Evolutionary conservation across 2,888 invertebrate species (phyloP), one percentile per base, ranked within the genome.

Genomic region (Cataglyphis livida): DNA sequence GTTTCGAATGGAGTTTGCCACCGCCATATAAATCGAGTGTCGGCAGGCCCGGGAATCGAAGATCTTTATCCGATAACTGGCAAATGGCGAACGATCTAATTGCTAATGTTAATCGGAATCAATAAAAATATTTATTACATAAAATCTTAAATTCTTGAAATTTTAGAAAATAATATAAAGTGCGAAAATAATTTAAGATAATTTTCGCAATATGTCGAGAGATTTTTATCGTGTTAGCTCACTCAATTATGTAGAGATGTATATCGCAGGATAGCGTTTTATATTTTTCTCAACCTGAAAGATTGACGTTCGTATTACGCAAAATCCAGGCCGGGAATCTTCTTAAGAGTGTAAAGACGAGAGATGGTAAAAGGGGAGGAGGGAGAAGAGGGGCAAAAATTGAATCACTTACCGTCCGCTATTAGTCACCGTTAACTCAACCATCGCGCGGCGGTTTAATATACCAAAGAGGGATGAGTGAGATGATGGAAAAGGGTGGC

Each of bases 371-470:
- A 51, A n/a, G 18, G 0, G 44, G 44, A 15, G 48, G 48, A 18
- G 18, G 1, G n/a, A n/a, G n/a, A n/a, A n/a, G 7, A 7, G n/a
- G n/a, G 48, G 21, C 65, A 79, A 84, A 70, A 86, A 84, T 87
- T 83, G 85, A 87, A 85, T 84, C 73, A 82, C 70, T 83, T 82
- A 41, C 75, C 65, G 32, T 21, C n/a, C 48, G 62, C 75, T 84
- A 89, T 89, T 89, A 89, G 86, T 85, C 89, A 81, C 57, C 82
- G 83, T 81, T 87, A 84, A 59, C 48, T 76, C 71, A 78, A 84
- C 84, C 71, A 83, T 83, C 87, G 87, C 79, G 61, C 79, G 61
- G 65, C 51, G 82, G 83, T 73, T 83, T 84, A 88, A 85, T 88
- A 79, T 82, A 78, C 84, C 51, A 54, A 35, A 3, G 61, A 66